A percentile compares a stretch with the other conserved stretches of the same genome.
Evolutionary conservation across 2,797 vertebrate species (phyloP).

Genomic region (Sphenopsis melanotis): DNA sequence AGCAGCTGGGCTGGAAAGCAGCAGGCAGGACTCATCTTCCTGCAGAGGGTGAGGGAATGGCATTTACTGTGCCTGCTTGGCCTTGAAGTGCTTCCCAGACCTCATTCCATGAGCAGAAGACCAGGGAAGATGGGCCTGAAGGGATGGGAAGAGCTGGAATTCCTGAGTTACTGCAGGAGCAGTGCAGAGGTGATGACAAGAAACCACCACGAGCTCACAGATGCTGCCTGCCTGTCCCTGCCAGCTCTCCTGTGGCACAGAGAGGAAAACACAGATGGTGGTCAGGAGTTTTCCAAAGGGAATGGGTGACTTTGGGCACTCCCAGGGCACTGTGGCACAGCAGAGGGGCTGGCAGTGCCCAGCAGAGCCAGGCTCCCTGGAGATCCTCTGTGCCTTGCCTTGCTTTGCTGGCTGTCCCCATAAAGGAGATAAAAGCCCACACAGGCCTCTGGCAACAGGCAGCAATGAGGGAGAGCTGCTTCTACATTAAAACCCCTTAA

Average conservation of each 20-base stretch:
- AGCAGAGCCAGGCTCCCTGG: not conserved
- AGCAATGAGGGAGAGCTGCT: constrained; percentile 19
- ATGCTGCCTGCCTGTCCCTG: not conserved
- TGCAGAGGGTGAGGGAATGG: not conserved
- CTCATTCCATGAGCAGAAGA: not conserved
- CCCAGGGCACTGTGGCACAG: not conserved
- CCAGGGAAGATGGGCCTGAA: not conserved
- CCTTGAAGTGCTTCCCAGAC: not conserved
- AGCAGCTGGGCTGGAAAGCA: not conserved
- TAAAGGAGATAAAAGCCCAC: not conserved
- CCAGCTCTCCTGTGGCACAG: not conserved
- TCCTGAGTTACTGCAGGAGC: fast-evolving
- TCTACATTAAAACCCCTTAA: constrained; percentile 8
- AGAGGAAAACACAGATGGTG: fast-evolving
- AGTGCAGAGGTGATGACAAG: not conserved
- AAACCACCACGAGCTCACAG: not conserved
- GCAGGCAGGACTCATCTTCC: not conserved
- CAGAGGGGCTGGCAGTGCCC: not conserved
- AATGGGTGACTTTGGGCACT: fast-evolving
- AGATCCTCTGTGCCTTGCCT: not conserved
- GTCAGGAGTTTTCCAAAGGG: not conserved
- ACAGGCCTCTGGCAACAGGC: constrained; percentile 32
- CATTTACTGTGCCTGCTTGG: fast-evolving
- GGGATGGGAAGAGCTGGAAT: not conserved
- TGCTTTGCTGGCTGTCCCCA: not conserved